Percentiles rank a stretch among this genome's conserved stretches.
phyloP scores from a whole-genome alignment of 2,113 vertebrate species.

The Notiomystis cincta region DNA sequence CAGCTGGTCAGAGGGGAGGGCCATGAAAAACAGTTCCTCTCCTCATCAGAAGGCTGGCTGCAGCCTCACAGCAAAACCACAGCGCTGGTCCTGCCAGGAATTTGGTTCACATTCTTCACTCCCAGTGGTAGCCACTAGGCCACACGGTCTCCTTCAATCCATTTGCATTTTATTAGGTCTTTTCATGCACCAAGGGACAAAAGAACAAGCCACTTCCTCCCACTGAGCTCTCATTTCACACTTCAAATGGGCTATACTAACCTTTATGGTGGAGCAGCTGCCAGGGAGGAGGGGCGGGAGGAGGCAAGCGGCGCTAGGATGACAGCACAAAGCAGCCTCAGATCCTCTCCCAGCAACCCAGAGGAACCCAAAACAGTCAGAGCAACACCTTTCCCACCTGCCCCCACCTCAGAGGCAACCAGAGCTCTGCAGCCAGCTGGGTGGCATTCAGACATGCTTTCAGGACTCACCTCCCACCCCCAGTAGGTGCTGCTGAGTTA shows the following conservation, averaged over 20 bases:
- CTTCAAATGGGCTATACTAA: constrained; percentile 45
- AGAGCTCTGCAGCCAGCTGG: neutral
- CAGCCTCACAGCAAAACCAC: neutral
- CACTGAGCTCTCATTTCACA: constrained; percentile 57
- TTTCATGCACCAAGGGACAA: constrained; percentile 50
- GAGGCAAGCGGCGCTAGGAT: neutral
- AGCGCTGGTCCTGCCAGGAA: neutral
- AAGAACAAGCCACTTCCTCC: constrained; percentile 56
- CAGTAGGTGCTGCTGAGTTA: constrained; percentile 92
- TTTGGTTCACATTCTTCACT: neutral
- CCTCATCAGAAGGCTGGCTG: neutral
- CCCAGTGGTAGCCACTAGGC: constrained; percentile 35
- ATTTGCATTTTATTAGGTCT: constrained; percentile 65
- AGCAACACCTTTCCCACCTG: neutral
- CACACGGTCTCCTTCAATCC: constrained; percentile 14
- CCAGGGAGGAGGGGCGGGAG: neutral
- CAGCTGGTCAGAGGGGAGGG: neutral
- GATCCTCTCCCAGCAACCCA: neutral
- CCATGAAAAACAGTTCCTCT: neutral
- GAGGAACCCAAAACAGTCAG: neutral
- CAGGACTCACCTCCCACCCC: constrained; percentile 92
- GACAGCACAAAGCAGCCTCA: neutral
- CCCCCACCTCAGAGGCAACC: neutral
- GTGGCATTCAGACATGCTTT: neutral
- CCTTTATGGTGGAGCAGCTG: constrained; percentile 44